phyloP scores from a whole-genome alignment of 2,888 invertebrate species.

The Sarcophaga rosellei region DNA sequence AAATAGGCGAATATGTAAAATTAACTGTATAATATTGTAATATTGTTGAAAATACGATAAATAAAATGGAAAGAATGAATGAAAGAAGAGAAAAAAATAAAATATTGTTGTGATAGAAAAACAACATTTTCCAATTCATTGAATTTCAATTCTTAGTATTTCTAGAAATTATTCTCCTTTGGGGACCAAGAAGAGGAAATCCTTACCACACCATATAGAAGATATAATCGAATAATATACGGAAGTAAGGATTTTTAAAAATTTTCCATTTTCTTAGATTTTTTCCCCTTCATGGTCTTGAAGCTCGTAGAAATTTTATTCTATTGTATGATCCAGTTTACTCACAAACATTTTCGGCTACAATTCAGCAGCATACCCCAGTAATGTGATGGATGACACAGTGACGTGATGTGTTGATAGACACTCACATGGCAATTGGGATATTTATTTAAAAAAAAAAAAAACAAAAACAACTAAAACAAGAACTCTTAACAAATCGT shows the following conservation, averaged over 20 bases:
- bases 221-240: constrained; percentile 25
- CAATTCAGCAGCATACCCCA: neutral
- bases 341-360: no score
- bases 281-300: no score
- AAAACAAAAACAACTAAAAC: no score
- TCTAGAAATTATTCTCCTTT: constrained; percentile 7
- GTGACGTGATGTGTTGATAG: constrained; percentile 64
- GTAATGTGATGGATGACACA: constrained; percentile 59
- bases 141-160: constrained; percentile 57
- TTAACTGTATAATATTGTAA: constrained; percentile 31
- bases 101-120: constrained; percentile 58
- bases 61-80: neutral
- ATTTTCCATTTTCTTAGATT: constrained; percentile 16
- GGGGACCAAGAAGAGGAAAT: neutral
- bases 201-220: neutral
- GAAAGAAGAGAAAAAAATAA: constrained; percentile 47
- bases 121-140: constrained; percentile 68
- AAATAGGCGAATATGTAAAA: constrained; percentile 10
- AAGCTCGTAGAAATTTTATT: constrained; percentile 21
- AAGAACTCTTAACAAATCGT: neutral
- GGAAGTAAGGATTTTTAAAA: constrained; percentile 8
- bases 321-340: constrained; percentile 5
- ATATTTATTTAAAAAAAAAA: constrained; percentile 20
- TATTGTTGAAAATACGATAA: constrained; percentile 1
- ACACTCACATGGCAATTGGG: neutral